These are phyloP conservation scores for Orthosia cruda DNA, from an alignment of 2,888 invertebrate species.

Conservation along the genomic window DNA sequence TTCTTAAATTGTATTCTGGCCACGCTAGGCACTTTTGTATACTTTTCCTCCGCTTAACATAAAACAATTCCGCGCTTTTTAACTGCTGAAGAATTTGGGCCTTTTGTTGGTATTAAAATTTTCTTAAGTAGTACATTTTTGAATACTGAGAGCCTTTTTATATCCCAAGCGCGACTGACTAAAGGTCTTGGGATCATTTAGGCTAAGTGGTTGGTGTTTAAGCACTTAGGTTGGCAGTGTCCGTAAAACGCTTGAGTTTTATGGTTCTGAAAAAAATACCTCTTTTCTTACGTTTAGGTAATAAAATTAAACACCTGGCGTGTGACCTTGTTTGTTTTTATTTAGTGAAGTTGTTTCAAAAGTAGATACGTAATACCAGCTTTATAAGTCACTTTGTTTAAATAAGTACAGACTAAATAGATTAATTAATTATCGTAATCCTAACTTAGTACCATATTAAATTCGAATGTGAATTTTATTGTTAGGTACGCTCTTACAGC, in stretches of 20 bases:
- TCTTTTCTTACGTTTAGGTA: constrained; percentile 8
- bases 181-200: constrained; percentile 35
- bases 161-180: constrained; percentile 16
- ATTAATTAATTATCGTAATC: too few relatives aligned
- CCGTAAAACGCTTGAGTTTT: constrained; percentile 22
- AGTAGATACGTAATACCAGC: too few relatives aligned
- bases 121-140: constrained; percentile 27
- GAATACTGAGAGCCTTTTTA: constrained; percentile 41
- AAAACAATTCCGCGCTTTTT: constrained; percentile 47
- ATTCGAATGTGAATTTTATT: too few relatives aligned
- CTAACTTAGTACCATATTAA: too few relatives aligned
- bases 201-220: constrained; percentile 49
- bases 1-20: constrained; percentile 23
- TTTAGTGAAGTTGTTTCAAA: background rate
- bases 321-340: background rate
- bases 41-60: constrained; percentile 36
- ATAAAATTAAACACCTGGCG: background rate
- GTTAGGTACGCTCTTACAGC: too few relatives aligned
- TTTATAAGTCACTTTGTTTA: too few relatives aligned
- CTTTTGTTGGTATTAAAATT: constrained; percentile 49
- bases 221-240: constrained; percentile 32
- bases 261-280: constrained; percentile 14
- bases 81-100: constrained; percentile 37
- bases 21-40: constrained; percentile 9
- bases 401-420: too few relatives aligned